phyloP scores from a whole-genome alignment of 1,140 invertebrate species.

The Drosophila elegans region DNA sequence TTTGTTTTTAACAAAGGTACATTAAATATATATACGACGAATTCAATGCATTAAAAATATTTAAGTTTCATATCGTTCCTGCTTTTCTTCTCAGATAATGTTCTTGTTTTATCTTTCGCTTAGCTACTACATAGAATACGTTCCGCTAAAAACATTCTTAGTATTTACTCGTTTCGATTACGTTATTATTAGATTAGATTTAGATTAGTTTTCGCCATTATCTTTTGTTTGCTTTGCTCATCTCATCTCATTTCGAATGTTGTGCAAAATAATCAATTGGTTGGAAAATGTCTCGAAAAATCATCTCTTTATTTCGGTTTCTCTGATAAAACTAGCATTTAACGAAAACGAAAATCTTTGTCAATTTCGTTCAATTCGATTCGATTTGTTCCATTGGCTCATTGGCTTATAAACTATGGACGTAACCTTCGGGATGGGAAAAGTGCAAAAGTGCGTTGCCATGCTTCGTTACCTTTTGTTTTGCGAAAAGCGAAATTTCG shows the following conservation, averaged over 20 bases:
- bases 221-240: slow-evolving; percentile 11
- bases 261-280: slow-evolving; percentile 44
- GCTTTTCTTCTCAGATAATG: slow-evolving; percentile 1
- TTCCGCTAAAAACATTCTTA: slow-evolving; percentile 81
- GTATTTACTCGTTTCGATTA: slow-evolving; percentile 57
- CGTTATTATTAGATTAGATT: slow-evolving; percentile 34
- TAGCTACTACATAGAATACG: slow-evolving; percentile 76
- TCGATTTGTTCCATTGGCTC: slow-evolving; percentile 66
- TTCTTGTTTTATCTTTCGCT: slow-evolving; percentile 46
- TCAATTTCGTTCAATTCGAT: slow-evolving; percentile 48
- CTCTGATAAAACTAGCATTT: slow-evolving; percentile 31
- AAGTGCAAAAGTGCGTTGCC: slow-evolving; percentile 78
- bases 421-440: slow-evolving; percentile 82
- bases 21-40: slow-evolving; percentile 83
- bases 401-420: slow-evolving; percentile 84
- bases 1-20: slow-evolving; percentile 84
- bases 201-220: slow-evolving; percentile 54
- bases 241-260: slow-evolving; percentile 30
- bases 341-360: slow-evolving; percentile 32
- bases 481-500: slow-evolving; percentile 27
- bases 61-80: slow-evolving; percentile 54
- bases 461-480: slow-evolving; percentile 54
- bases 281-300: slow-evolving; percentile 48
- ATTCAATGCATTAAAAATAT: slow-evolving; percentile 83
- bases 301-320: slow-evolving; percentile 1